Evolutionary conservation across 2,113 vertebrate species (phyloP), one percentile per base, ranked within the genome.

Genomic region (Limanda limanda): DNA sequence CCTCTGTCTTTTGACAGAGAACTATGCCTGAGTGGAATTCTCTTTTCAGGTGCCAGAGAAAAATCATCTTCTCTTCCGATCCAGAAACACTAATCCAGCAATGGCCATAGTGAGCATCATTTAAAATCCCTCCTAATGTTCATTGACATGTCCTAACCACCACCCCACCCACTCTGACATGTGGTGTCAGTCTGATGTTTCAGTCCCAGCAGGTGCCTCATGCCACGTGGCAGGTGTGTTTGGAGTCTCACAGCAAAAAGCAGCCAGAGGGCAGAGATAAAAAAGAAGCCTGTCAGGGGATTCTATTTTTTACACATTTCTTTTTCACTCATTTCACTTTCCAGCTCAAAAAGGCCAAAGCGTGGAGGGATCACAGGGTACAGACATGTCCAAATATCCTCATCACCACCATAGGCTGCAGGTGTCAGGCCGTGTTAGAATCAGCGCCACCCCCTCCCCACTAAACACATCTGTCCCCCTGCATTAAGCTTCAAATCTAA

Each of bases 371-470:
- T 89, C 69, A 85, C 47, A 71, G 71, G 62, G 74, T 83, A 85
- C 58, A 57, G 85, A 79, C 86, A 75, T 84, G 88, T 92, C 88
- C 76, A 91, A 89, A 91, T 89, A 89, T 79, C 79, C 69, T 76
- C 76, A 75, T 91, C 87, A 89, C 65, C 79, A 76, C 82, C n/a
- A 15, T 52, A 67, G 83, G 89, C 81, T 82, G 40, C 62, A 62
- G 64, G 84, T 91, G 92, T 92, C 91, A 76, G 74, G 61, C 54
- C 76, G 27, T 18, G 72, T 94, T 93, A 92, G 67, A 47, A 15
- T 92, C 86, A 83, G 24, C 59, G 12, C 25, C 25, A 2, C 45
- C 74, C 48, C 48, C 83, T 76, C 15, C 45, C 82, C 75, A 71
- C 68, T 61, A 69, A 86, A 84, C 84, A 88, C 84, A 85, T 85